Evolutionary conservation across 2,113 vertebrate species (phyloP).

Genomic region (Opisthocomus hoazin): DNA sequence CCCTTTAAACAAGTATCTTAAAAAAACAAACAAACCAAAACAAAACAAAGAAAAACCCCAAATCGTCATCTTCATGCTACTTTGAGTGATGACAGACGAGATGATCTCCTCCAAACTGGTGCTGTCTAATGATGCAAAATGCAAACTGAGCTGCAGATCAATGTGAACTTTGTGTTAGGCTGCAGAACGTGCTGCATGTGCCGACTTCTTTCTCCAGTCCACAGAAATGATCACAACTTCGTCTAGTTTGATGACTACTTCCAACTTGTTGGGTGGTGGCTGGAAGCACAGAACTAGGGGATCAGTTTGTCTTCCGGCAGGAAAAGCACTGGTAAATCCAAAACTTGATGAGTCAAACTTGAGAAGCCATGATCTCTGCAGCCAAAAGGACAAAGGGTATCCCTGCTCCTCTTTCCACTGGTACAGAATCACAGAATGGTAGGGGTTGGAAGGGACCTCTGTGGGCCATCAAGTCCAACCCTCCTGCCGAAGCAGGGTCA

Average conservation of each 20-base stretch:
- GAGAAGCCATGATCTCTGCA: neutral
- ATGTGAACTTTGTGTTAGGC: neutral
- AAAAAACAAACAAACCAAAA: accelerated
- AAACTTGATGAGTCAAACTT: no score
- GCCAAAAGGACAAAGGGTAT: neutral
- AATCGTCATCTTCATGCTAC: neutral
- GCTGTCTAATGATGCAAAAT: neutral
- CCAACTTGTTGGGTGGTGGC: neutral
- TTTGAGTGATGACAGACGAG: neutral
- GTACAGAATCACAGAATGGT: no score
- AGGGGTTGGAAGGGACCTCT: no score
- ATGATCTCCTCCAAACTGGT: neutral
- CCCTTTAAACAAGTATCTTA: neutral
- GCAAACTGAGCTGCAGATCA: neutral
- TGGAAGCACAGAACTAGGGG: neutral
- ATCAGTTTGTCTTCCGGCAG: neutral
- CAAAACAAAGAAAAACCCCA: neutral
- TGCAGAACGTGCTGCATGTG: neutral
- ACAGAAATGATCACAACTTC: neutral
- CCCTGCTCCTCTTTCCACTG: neutral
- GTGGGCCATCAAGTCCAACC: no score
- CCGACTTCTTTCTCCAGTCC: neutral
- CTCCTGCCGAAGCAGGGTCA: no score
- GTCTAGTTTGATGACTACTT: neutral
- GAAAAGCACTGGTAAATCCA: neutral